These are phyloP conservation scores for Neelides sp. DNA, from an alignment of 1,140 invertebrate genomes.

Conservation along the genomic window DNA sequence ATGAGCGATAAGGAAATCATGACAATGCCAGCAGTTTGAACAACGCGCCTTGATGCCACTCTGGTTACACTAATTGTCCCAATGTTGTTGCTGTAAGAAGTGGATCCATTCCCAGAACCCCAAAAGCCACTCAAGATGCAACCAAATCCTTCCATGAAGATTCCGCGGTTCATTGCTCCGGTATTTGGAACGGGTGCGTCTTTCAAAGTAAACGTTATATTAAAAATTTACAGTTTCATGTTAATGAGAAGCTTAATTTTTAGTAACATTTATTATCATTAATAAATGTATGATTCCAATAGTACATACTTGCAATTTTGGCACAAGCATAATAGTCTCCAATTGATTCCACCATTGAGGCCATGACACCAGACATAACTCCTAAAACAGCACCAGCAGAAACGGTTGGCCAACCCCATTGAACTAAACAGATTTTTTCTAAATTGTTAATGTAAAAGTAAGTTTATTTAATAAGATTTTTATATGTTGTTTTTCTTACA, in stretches of 20 bases:
- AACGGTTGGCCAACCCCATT: constrained; percentile 72
- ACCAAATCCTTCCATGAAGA: constrained; percentile 69
- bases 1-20: constrained; percentile 68
- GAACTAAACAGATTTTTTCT: constrained; percentile 41
- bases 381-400: constrained; percentile 59
- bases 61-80: constrained; percentile 47
- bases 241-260: not conserved
- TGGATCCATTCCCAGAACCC: constrained; percentile 39
- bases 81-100: constrained; percentile 78
- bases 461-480: not conserved
- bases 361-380: constrained; percentile 67
- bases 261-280: not conserved
- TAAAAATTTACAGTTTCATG: not conserved
- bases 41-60: constrained; percentile 40
- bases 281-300: not conserved
- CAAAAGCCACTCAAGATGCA: constrained; percentile 64
- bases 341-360: constrained; percentile 71
- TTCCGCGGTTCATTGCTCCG: constrained; percentile 56
- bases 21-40: constrained; percentile 60
- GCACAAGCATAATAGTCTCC: constrained; percentile 80
- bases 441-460: not conserved
- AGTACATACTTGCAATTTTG: constrained; percentile 52
- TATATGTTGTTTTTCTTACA: constrained; percentile 33
- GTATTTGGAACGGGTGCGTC: constrained; percentile 7
- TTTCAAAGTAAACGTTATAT: not conserved